A percentile compares a stretch with the other conserved stretches of the same genome.
These are phyloP conservation scores for Penelope pileata DNA, from an alignment of 2,113 vertebrate genomes.

Conservation along the genomic window DNA sequence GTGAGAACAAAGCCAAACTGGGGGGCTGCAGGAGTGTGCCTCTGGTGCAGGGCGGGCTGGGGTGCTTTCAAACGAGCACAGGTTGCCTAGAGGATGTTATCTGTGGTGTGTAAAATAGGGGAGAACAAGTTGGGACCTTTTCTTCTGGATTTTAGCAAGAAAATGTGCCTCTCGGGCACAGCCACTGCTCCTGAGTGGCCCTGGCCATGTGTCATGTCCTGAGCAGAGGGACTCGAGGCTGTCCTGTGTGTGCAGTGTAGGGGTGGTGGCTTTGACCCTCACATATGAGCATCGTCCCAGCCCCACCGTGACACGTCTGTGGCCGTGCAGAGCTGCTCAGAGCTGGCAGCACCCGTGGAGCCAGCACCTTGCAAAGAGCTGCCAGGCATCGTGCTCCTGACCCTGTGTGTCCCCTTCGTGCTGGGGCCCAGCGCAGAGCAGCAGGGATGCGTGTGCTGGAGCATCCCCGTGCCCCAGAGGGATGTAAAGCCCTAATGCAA, in stretches of 20 bases:
- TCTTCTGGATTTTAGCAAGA: too few relatives aligned
- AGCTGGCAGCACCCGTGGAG: too few relatives aligned
- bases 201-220: too few relatives aligned
- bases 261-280: neutral
- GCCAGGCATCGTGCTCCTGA: neutral
- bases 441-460: neutral
- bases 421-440: neutral
- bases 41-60: neutral
- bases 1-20: fast-evolving
- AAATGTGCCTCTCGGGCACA: too few relatives aligned
- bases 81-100: neutral
- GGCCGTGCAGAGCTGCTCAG: neutral
- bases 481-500: conserved; percentile 36
- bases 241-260: too few relatives aligned
- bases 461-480: neutral
- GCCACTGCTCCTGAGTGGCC: too few relatives aligned
- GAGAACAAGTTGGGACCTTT: neutral
- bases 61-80: neutral
- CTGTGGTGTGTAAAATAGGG: neutral
- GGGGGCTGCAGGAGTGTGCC: neutral
- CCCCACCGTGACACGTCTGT: fast-evolving
- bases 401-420: neutral
- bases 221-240: too few relatives aligned
- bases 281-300: fast-evolving
- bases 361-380: too few relatives aligned